A percentile compares a stretch with the other conserved stretches of the same genome.
Evolutionary conservation across 2,888 invertebrate genomes (phyloP).

Genomic region (Listrodromus nycthemerus): DNA sequence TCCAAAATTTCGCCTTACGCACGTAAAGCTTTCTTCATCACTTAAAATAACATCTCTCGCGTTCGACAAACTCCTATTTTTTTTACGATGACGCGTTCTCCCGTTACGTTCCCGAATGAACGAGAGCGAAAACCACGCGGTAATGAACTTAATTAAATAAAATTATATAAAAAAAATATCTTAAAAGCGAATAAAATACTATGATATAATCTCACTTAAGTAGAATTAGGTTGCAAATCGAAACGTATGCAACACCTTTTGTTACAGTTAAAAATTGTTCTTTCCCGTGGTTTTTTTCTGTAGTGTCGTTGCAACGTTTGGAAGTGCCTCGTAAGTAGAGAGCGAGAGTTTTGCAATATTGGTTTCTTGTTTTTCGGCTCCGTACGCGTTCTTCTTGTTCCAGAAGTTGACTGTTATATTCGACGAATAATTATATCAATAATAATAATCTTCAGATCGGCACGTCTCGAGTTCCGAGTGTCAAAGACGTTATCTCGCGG

Average conservation of each 20-base stretch:
- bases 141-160: slow-evolving; percentile 5
- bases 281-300: slow-evolving; percentile 14
- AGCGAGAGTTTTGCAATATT: slow-evolving; percentile 8
- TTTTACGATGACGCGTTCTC: too few species aligned
- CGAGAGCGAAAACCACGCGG: slow-evolving; percentile 29
- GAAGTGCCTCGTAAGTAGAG: slow-evolving; percentile 31
- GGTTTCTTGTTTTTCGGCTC: neutral
- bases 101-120: neutral
- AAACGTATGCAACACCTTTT: slow-evolving; percentile 44
- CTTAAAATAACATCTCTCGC: too few species aligned
- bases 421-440: slow-evolving; percentile 40
- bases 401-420: slow-evolving; percentile 1
- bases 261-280: slow-evolving; percentile 10
- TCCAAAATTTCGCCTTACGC: too few species aligned
- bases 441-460: slow-evolving; percentile 75
- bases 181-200: slow-evolving; percentile 68
- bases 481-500: slow-evolving; percentile 96
- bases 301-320: slow-evolving; percentile 27
- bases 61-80: too few species aligned
- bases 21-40: too few species aligned
- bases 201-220: slow-evolving; percentile 73
- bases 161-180: slow-evolving; percentile 25
- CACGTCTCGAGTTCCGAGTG: slow-evolving; percentile 86
- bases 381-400: neutral
- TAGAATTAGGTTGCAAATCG: slow-evolving; percentile 59